Percentiles rank a stretch among this genome's conserved stretches.
These are phyloP conservation scores for Parnassius smintheus DNA, from an alignment of 2,888 invertebrate species.

Conservation along the genomic window DNA sequence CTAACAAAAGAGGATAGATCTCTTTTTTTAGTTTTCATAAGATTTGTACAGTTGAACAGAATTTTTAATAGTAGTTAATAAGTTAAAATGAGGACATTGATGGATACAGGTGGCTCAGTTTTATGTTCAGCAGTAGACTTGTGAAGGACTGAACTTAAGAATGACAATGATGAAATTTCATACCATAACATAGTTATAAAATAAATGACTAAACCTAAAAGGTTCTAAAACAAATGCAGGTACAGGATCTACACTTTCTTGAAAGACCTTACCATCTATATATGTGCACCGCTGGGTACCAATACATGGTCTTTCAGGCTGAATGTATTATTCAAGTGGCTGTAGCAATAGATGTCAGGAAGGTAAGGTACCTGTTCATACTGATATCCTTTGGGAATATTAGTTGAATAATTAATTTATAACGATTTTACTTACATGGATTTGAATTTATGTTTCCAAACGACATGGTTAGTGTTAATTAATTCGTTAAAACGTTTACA, in stretches of 20 bases:
- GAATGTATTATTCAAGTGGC: no score
- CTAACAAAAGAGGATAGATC: no score
- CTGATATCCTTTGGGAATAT: no score
- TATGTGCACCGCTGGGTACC: not conserved
- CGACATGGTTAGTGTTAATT: conserved; percentile 54
- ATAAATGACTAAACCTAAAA: not conserved
- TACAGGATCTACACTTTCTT: not conserved
- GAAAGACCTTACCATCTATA: no score
- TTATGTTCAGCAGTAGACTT: not conserved
- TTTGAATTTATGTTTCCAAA: conserved; percentile 54
- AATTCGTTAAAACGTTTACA: conserved; percentile 74
- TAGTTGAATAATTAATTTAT: not conserved
- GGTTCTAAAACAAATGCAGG: no score
- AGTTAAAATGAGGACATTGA: no score
- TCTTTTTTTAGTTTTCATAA: no score
- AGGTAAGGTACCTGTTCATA: no score
- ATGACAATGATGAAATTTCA: not conserved
- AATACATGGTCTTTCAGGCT: not conserved
- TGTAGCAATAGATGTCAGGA: no score
- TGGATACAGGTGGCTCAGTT: not conserved
- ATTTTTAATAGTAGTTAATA: no score
- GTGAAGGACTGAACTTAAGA: no score
- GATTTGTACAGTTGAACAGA: no score
- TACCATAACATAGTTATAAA: not conserved
- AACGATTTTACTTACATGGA: conserved; percentile 44